phyloP scores from a whole-genome alignment of 2,797 vertebrate genomes.

The Coccyzus lansbergi region DNA sequence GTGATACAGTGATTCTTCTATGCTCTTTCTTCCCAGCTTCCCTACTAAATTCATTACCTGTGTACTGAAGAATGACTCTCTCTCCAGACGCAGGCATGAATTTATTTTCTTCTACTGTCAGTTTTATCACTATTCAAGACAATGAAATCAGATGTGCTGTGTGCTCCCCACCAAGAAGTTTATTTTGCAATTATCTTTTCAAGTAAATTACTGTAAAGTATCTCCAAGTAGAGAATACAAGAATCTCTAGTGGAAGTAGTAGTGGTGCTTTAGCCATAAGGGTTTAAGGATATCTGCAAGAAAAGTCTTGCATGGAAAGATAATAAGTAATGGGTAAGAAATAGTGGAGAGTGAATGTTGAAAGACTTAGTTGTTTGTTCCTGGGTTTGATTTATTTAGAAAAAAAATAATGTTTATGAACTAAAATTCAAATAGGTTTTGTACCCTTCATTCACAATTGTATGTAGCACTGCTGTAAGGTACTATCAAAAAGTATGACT shows the following conservation, averaged over 20 bases:
- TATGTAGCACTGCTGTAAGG: background rate
- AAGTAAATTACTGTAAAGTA: background rate
- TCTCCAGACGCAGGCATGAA: background rate
- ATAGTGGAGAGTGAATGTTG: background rate
- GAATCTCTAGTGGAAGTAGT: background rate
- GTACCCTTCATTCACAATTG: background rate
- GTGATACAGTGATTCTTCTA: background rate
- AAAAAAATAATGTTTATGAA: background rate
- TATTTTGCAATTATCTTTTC: background rate
- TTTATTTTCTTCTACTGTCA: background rate
- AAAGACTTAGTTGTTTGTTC: background rate
- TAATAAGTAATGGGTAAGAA: background rate
- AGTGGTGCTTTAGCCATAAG: background rate
- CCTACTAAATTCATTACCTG: background rate
- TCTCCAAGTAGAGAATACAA: too few relatives aligned
- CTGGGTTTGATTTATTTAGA: background rate
- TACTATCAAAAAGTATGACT: background rate
- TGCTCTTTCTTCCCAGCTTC: background rate
- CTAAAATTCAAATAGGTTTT: background rate
- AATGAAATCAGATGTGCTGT: background rate
- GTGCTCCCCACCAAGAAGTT: background rate
- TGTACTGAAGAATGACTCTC: background rate
- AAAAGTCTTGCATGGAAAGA: background rate
- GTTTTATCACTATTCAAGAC: background rate
- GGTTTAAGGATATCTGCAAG: background rate